A percentile compares a stretch with the other conserved stretches of the same genome.
phyloP scores from a whole-genome alignment of 2,113 vertebrate genomes.

The Odocoileus hemionus region DNA sequence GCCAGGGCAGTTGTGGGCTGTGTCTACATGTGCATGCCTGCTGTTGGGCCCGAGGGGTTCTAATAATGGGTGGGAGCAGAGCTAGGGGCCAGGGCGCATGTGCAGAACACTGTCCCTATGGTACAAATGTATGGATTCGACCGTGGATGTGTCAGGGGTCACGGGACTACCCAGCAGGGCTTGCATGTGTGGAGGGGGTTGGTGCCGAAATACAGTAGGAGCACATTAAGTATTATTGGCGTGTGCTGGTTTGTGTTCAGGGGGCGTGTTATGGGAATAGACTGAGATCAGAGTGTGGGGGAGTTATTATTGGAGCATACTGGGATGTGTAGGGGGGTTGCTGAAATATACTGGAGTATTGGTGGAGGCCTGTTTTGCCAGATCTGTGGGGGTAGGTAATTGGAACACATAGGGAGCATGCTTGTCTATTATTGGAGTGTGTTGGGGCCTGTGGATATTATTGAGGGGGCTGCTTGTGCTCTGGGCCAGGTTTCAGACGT shows the following conservation, averaged over 20 bases:
- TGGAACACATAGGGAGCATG: background rate
- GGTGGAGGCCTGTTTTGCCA: background rate
- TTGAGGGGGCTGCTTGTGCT: background rate
- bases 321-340: constrained; percentile 46
- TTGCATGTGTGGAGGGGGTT: background rate
- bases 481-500: accelerated
- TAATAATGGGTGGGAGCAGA: accelerated
- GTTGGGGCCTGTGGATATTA: background rate
- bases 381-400: constrained; percentile 36
- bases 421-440: constrained; percentile 12
- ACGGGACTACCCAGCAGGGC: background rate
- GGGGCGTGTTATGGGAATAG: constrained; percentile 36
- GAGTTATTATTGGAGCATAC: constrained; percentile 50
- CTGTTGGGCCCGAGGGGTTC: background rate
- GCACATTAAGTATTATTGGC: background rate
- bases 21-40: accelerated
- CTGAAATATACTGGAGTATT: constrained; percentile 49
- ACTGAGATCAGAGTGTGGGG: constrained; percentile 33
- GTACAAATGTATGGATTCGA: background rate
- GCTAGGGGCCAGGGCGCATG: background rate
- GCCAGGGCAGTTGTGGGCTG: background rate
- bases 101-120: accelerated
- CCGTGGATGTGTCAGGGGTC: background rate
- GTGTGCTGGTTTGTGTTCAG: background rate
- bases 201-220: background rate